A percentile compares a stretch with the other conserved stretches of the same genome.
phyloP scores from a whole-genome alignment of 1,140 invertebrate species.

The Halictus rubicundus region DNA sequence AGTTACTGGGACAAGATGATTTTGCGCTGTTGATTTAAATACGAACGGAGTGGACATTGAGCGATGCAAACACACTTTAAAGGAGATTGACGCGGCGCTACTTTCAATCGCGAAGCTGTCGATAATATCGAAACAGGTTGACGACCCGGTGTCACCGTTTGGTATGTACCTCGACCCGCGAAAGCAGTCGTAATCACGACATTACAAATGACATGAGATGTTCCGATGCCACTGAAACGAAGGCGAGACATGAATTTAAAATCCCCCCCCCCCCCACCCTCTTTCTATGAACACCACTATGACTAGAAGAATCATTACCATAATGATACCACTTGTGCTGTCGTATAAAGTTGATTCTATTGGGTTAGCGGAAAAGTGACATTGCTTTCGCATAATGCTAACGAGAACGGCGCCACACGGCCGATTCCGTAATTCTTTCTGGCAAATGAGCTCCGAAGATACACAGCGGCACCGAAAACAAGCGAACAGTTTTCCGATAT shows the following conservation, averaged over 20 bases:
- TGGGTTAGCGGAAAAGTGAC: background rate
- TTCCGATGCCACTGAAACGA: background rate
- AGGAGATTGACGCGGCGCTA: background rate
- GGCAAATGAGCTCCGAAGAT: too few relatives aligned
- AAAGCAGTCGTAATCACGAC: conserved; percentile 1
- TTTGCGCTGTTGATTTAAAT: background rate
- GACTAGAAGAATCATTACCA: background rate
- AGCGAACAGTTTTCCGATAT: too few relatives aligned
- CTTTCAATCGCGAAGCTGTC: background rate
- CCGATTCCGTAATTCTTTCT: too few relatives aligned
- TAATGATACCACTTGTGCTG: background rate
- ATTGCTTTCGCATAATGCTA: too few relatives aligned
- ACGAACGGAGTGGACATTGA: background rate
- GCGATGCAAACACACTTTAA: background rate
- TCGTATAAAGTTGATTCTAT: background rate
- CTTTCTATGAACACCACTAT: background rate
- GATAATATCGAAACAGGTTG: background rate
- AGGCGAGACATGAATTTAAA: background rate
- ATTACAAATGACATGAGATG: background rate
- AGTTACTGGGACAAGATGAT: too few relatives aligned
- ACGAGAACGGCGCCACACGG: too few relatives aligned
- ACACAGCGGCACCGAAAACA: too few relatives aligned
- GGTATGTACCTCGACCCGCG: background rate
- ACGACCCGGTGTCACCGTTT: background rate
- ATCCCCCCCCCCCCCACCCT: too few relatives aligned